Evolutionary conservation across 2,113 vertebrate species (phyloP).

Genomic region (Nibea albiflora): DNA sequence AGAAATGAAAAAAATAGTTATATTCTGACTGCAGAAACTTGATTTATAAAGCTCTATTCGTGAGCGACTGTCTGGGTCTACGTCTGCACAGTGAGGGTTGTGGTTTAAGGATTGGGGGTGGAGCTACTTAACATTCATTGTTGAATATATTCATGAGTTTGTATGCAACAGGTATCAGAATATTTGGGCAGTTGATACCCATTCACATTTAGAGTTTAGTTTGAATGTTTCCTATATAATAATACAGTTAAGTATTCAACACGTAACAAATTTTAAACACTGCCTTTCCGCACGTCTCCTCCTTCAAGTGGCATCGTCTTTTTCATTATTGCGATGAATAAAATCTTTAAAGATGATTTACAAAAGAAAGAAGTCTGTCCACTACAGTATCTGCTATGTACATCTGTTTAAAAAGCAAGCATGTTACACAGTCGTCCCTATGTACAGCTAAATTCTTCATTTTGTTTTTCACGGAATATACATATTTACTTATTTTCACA

Average conservation of each 20-base stretch:
- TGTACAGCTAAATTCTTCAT: slow-evolving; percentile 84
- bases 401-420: slow-evolving; percentile 99
- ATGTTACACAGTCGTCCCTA: slow-evolving; percentile 88
- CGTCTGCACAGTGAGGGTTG: slow-evolving; percentile 81
- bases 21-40: slow-evolving; percentile 67
- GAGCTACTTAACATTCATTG: slow-evolving; percentile 76
- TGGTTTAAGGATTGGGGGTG: slow-evolving; percentile 70
- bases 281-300: slow-evolving; percentile 60
- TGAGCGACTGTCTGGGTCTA: slow-evolving; percentile 72
- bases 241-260: slow-evolving; percentile 66
- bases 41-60: slow-evolving; percentile 66
- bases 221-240: slow-evolving; percentile 64
- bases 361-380: slow-evolving; percentile 92
- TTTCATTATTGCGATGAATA: slow-evolving; percentile 97
- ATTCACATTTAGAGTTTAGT: slow-evolving; percentile 67
- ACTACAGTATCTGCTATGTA: slow-evolving; percentile 92
- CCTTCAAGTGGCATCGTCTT: slow-evolving; percentile 77
- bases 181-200: slow-evolving; percentile 77
- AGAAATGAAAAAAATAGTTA: slow-evolving; percentile 74
- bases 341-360: slow-evolving; percentile 94
- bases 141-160: slow-evolving; percentile 71
- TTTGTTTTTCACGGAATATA: slow-evolving; percentile 94
- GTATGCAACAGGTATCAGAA: slow-evolving; percentile 67
- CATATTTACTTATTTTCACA: slow-evolving; percentile 94
- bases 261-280: slow-evolving; percentile 76